Percentiles rank a stretch among this genome's conserved stretches.
Conservation (phyloP, 2,888 invertebrate species). For the Mythimna lalbum region DNA sequence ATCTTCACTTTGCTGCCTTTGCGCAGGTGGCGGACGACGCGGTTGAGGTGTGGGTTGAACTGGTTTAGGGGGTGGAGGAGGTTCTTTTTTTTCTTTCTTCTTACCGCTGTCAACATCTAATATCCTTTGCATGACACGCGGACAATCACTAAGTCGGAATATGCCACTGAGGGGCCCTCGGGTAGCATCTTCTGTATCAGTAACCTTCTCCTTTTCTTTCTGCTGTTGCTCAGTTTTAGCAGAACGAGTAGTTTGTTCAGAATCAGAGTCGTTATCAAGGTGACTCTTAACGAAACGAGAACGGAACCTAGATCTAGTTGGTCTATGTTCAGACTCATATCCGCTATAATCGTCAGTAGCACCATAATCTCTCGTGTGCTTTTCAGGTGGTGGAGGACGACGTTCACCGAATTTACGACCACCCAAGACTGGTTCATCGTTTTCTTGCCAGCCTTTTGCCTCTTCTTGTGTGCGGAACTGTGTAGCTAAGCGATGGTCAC, state of each 20-base stretch:
- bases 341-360: constrained; percentile 92
- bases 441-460: constrained; percentile 91
- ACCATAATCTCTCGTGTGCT: constrained; percentile 91
- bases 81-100: constrained; percentile 95
- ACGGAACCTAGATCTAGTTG: constrained; percentile 92
- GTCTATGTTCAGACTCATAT: constrained; percentile 92
- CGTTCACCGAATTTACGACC: constrained; percentile 95
- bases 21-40: constrained; percentile 91
- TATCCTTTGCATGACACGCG: constrained; percentile 96
- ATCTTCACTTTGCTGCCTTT: constrained; percentile 96
- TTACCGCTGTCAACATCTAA: constrained; percentile 94
- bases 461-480: constrained; percentile 97
- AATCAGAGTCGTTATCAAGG: constrained; percentile 94
- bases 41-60: constrained; percentile 90
- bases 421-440: constrained; percentile 93
- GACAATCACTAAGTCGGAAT: constrained; percentile 96
- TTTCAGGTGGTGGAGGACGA: constrained; percentile 88
- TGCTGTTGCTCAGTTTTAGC: constrained; percentile 92
- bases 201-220: constrained; percentile 93
- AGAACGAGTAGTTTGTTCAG: constrained; percentile 91
- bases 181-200: constrained; percentile 97
- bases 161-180: constrained; percentile 97
- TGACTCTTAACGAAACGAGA: constrained; percentile 93
- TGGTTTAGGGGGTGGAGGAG: constrained; percentile 89
- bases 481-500: constrained; percentile 97